phyloP scores from a whole-genome alignment of 1,140 invertebrate genomes.

The Lepidurus apus region DNA sequence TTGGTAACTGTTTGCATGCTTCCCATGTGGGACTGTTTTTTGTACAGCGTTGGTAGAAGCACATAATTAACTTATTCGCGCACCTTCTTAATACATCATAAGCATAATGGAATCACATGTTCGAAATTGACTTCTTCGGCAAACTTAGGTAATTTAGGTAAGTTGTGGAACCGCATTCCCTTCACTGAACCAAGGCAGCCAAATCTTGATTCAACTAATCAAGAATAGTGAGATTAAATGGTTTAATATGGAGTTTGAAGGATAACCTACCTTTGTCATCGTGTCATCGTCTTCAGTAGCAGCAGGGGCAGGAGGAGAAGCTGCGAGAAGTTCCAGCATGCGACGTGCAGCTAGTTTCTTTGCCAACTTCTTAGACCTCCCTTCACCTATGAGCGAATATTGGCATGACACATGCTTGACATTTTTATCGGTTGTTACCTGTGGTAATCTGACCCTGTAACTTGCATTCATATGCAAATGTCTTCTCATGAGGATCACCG shows the following conservation, averaged over 20 bases:
- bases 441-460: not conserved
- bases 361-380: not conserved
- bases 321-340: not conserved
- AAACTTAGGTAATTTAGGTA: too few species aligned
- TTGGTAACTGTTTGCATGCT: not conserved
- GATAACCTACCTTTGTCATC: not conserved
- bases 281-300: not conserved
- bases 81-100: not conserved
- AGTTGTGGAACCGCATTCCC: too few species aligned
- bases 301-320: not conserved
- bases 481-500: not conserved
- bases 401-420: not conserved
- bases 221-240: too few species aligned
- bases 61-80: not conserved
- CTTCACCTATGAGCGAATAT: not conserved
- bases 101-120: not conserved
- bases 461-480: not conserved
- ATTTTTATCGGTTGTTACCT: not conserved
- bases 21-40: not conserved
- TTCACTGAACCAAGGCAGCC: too few species aligned
- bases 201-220: too few species aligned
- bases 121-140: not conserved
- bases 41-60: not conserved
- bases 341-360: not conserved
- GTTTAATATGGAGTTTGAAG: too few species aligned